Percentiles rank a stretch among this genome's conserved stretches.
Evolutionary conservation across 1,140 invertebrate genomes (phyloP).

Genomic region (Ceratosolen fusciceps): DNA sequence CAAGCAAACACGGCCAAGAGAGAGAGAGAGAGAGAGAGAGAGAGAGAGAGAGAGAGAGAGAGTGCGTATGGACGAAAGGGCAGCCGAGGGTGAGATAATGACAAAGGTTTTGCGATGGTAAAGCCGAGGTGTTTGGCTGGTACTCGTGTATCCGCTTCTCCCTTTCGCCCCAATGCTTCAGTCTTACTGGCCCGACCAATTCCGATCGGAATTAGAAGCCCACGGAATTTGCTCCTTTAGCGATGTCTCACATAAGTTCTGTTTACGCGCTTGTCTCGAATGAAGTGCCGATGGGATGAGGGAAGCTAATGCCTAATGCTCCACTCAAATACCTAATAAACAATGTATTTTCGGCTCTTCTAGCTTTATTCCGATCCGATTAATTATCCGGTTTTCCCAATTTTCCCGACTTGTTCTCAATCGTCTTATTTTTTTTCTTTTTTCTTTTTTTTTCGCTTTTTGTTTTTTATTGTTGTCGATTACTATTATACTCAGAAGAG

Average conservation of each 20-base stretch:
- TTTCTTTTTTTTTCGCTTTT: too few species aligned
- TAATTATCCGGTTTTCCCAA: neutral
- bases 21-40: neutral
- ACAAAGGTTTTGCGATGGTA: conserved; percentile 14
- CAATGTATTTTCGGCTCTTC: neutral
- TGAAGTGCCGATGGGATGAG: neutral
- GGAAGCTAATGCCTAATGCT: neutral
- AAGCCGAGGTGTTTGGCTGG: neutral
- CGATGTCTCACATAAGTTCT: neutral
- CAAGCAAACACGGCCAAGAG: neutral
- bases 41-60: neutral
- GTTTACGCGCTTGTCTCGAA: neutral
- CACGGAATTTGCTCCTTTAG: conserved; percentile 23
- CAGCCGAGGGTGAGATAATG: conserved; percentile 22
- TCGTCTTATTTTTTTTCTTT: too few species aligned
- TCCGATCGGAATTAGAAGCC: neutral
- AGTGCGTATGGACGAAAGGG: neutral
- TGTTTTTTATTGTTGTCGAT: too few species aligned
- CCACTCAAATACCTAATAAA: neutral
- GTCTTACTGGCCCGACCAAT: neutral
- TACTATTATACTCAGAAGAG: too few species aligned
- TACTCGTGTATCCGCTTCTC: neutral
- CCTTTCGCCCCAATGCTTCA: neutral
- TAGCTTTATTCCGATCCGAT: too few species aligned
- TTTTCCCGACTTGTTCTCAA: too few species aligned